Conservation (phyloP, 2,888 invertebrate species). For the Papilio demoleus region DNA sequence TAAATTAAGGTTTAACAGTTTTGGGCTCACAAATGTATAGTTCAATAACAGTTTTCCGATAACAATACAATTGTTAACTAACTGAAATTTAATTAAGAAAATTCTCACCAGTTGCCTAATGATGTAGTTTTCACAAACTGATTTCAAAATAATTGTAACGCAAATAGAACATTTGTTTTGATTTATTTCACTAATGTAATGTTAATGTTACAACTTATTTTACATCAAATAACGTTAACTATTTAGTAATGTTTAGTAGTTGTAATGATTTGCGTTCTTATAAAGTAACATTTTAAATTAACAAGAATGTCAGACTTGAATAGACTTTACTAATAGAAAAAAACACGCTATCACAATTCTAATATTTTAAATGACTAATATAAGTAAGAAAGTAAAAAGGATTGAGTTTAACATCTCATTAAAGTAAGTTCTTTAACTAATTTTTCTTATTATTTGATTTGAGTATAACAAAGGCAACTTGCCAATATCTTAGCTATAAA, state of each 20-base stretch:
- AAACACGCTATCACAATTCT: no score
- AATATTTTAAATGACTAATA: no score
- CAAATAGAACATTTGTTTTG: neutral
- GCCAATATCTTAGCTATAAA: constrained; percentile 36
- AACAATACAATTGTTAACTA: constrained; percentile 20
- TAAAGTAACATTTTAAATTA: no score
- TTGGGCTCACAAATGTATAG: constrained; percentile 25
- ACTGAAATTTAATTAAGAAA: constrained; percentile 30
- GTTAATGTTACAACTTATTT: no score
- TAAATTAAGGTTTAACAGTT: constrained; percentile 25
- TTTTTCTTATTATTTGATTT: constrained; percentile 17
- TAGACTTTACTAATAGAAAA: no score
- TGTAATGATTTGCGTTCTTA: no score
- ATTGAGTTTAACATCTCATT: no score
- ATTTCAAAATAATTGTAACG: constrained; percentile 14
- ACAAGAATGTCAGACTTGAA: no score
- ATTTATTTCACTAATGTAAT: neutral
- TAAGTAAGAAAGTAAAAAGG: no score
- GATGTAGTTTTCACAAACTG: constrained; percentile 9
- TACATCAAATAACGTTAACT: no score
- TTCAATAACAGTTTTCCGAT: constrained; percentile 28
- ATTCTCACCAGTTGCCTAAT: constrained; percentile 19
- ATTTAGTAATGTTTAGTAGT: no score
- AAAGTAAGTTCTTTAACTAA: constrained; percentile 8
- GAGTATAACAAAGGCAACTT: constrained; percentile 19